Percentiles rank a stretch among this genome's conserved stretches.
Conservation (phyloP, 2,888 invertebrate genomes). For the Pollenia labialis region DNA sequence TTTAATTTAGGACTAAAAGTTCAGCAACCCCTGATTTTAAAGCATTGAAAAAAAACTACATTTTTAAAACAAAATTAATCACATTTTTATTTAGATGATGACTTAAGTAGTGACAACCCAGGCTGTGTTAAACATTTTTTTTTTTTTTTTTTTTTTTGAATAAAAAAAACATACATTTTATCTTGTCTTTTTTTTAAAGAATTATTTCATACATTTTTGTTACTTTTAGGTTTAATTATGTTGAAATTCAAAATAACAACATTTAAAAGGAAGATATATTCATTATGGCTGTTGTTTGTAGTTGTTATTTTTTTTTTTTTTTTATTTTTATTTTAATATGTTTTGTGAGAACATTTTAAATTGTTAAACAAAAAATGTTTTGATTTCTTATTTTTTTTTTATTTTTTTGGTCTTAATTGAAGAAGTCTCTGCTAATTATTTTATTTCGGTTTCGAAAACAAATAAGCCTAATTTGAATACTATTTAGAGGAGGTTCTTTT, state of each 20-base stretch:
- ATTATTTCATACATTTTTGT: neutral
- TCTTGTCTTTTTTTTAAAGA: conserved; percentile 14
- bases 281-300: neutral
- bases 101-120: neutral
- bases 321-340: neutral
- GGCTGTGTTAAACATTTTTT: conserved; percentile 11
- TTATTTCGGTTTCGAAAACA: neutral
- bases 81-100: conserved; percentile 1
- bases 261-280: neutral
- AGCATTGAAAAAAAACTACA: neutral
- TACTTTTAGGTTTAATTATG: conserved; percentile 14
- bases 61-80: neutral
- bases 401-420: neutral
- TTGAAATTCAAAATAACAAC: neutral
- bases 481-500: neutral
- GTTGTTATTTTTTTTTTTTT: neutral
- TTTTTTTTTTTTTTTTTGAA: neutral
- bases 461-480: neutral
- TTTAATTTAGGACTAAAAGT: conserved; percentile 1
- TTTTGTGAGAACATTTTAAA: conserved; percentile 25
- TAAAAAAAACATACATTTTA: conserved; percentile 15
- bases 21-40: conserved; percentile 17
- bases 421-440: neutral
- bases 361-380: neutral
- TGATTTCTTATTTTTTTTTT: neutral